A percentile compares a stretch with the other conserved stretches of the same genome.
Conservation (phyloP, 2,888 invertebrate species). For the Zygothrica quintamaculata region DNA sequence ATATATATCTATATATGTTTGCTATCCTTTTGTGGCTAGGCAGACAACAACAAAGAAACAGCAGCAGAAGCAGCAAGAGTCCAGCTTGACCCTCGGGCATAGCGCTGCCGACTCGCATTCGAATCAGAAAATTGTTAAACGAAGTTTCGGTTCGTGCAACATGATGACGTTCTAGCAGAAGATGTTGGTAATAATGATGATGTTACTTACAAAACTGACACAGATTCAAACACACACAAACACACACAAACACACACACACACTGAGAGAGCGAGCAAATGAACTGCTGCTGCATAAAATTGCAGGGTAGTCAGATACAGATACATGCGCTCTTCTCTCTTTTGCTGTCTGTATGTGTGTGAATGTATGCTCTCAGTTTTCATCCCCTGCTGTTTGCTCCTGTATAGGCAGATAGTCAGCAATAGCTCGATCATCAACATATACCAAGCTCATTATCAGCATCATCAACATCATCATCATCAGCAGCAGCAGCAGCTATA, state of each 20-base stretch:
- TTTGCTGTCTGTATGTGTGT: conserved; percentile 11
- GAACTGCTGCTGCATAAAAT: conserved; percentile 17
- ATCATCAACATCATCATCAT: conserved; percentile 42
- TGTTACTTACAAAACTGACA: conserved; percentile 69
- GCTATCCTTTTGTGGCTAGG: conserved; percentile 65
- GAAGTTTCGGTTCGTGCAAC: conserved; percentile 3
- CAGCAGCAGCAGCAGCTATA: conserved; percentile 10
- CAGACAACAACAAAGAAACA: conserved; percentile 54
- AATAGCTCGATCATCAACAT: conserved; percentile 56
- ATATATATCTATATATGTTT: conserved; percentile 20
- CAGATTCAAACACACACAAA: conserved; percentile 60
- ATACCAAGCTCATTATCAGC: conserved; percentile 36
- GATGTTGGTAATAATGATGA: conserved; percentile 48
- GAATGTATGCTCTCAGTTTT: conserved; percentile 49
- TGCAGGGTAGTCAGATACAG: conserved; percentile 55
- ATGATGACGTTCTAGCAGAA: conserved; percentile 12
- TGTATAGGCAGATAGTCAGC: conserved; percentile 64
- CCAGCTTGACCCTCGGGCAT: conserved; percentile 31
- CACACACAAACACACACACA: conserved; percentile 12
- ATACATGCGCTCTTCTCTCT: conserved; percentile 23
- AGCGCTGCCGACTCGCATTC: conserved; percentile 42
- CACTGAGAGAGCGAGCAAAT: conserved; percentile 13
- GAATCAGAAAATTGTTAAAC: conserved; percentile 57
- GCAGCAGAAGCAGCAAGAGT: conserved; percentile 40
- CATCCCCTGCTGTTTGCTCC: conserved; percentile 80